Evolutionary conservation across 2,113 vertebrate species (phyloP), one percentile per base, ranked within the genome.

Genomic region (Gallinago media): DNA sequence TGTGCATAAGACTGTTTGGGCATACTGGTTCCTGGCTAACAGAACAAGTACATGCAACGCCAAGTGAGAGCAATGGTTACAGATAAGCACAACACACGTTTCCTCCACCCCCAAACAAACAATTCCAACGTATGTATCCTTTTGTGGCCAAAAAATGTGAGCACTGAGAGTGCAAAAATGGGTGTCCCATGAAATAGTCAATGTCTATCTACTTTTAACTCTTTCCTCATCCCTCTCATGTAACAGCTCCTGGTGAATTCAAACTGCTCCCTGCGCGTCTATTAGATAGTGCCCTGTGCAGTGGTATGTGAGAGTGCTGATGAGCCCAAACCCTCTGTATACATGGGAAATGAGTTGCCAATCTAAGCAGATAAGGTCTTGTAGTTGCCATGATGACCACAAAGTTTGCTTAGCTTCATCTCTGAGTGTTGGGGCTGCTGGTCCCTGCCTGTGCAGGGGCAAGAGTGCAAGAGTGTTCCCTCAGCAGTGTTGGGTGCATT

Each of bases 241-340:
- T 63, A 72, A 26, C 52, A 66, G 46, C 1, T 0, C n/a, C 38
- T 79, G 32, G 12, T 66, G 72, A 72, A 49, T 71, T 77, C 26
- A 8, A 34, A 27, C 61, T 63, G n/a, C 22, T 55, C 11, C 13
- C 34, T 83, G 47, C 21, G 3, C 21, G 22, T 34, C 36, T n/a
- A 8, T 29, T 62, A 61, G 31, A 29, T 25, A 58, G 36, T 0
- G 1, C 34, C 15, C 42, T 0, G 0, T 52, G 15, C 44, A 47
- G 62, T 26, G 13, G 13, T 44, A 26, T 47, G 31, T 17, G 50
- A 67, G 47, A 31, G 68, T 29, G 21, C 44, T 81, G 63, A 27
- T 0, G 5, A 72, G 27, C 25, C 27, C 63, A 46, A 71, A 31
- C 23, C 34, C 12, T 49, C 31, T 55, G 18, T 21, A 21, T 46